phyloP scores from a whole-genome alignment of 1,140 invertebrate species.

The Laupala kohalensis region DNA sequence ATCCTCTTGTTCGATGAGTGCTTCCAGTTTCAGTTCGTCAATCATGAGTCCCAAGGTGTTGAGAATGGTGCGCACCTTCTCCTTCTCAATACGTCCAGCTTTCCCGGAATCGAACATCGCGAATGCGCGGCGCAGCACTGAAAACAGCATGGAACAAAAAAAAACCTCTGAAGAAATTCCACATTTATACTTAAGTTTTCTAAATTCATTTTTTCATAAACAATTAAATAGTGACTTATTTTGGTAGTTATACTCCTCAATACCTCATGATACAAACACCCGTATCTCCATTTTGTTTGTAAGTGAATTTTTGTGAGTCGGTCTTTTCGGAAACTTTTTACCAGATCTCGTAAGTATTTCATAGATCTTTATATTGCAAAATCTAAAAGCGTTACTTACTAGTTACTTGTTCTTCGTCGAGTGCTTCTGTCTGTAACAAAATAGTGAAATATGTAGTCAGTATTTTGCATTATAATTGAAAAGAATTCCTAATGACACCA shows the following conservation, averaged over 20 bases:
- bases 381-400: constrained; percentile 32
- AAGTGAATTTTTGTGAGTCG: too few species aligned
- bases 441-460: too few species aligned
- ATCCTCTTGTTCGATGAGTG: constrained; percentile 51
- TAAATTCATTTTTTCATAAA: too few species aligned
- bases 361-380: too few species aligned
- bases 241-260: neutral
- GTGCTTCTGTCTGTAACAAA: constrained; percentile 33
- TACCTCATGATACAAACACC: neutral
- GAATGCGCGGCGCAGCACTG: constrained; percentile 56
- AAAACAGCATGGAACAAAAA: neutral
- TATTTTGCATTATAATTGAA: too few species aligned
- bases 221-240: neutral
- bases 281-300: neutral
- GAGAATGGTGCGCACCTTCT: constrained; percentile 60
- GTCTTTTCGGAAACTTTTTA: too few species aligned
- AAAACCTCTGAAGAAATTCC: neutral
- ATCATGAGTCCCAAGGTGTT: constrained; percentile 60
- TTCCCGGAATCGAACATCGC: constrained; percentile 65
- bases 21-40: constrained; percentile 54
- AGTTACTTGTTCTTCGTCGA: constrained; percentile 46
- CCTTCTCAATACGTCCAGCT: constrained; percentile 54
- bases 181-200: neutral
- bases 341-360: too few species aligned
- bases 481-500: too few species aligned